Percentiles rank a stretch among this genome's conserved stretches.
Conservation (phyloP, 2,888 invertebrate species). For the Anoplius nigerrimus region DNA sequence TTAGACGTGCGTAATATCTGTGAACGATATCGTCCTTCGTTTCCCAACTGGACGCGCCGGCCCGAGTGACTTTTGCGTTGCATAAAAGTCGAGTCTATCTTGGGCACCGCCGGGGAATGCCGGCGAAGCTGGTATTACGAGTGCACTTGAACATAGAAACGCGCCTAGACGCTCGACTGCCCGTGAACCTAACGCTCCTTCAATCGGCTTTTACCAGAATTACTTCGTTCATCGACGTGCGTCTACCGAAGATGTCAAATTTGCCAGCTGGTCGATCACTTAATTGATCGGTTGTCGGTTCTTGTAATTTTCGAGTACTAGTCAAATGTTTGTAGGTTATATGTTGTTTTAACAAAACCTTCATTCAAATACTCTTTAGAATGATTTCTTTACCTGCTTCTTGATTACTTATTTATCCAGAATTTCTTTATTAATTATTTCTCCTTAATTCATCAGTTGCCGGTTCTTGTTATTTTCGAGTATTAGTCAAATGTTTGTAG, state of each 20-base stretch:
- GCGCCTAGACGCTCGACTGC: neutral
- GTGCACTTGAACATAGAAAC: neutral
- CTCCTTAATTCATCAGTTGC: too few relatives aligned
- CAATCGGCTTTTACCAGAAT: neutral
- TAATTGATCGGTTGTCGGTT: too few relatives aligned
- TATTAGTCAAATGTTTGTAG: too few relatives aligned
- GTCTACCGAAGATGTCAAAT: neutral
- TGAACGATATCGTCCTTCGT: neutral
- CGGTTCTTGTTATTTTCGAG: too few relatives aligned
- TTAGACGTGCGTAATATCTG: neutral
- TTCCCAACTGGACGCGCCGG: neutral
- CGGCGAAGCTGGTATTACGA: neutral
- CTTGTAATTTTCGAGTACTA: too few relatives aligned
- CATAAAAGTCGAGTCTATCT: neutral
- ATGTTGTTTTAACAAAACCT: too few relatives aligned
- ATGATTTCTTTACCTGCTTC: too few relatives aligned
- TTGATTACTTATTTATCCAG: too few relatives aligned
- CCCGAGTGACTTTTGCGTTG: neutral
- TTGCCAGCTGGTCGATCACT: too few relatives aligned
- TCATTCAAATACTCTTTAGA: too few relatives aligned
- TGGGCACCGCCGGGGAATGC: neutral
- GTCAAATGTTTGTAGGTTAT: too few relatives aligned
- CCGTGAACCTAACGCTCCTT: slow-evolving; percentile 1
- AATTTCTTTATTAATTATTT: too few relatives aligned
- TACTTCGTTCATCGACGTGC: neutral